Base-by-base conservation (phyloP, 2,888 invertebrate genomes). In the Coecobrya sp. region DNA sequence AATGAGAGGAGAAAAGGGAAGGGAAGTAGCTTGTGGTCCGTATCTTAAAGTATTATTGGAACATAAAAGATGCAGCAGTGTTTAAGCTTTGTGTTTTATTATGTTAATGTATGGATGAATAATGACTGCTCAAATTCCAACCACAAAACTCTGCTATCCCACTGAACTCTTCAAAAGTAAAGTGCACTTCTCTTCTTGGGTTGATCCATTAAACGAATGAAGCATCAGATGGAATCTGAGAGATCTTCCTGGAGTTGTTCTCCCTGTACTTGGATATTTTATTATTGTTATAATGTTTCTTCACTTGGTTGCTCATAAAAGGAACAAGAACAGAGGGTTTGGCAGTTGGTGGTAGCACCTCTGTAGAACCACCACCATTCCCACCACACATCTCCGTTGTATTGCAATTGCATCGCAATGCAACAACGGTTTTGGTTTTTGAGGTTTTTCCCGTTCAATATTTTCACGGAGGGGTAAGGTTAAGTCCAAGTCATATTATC, bases 31-130 rank as follows among this genome's bases (percentile, higher is more conserved):
- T 59, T 84, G 82, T 82, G 86, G 84, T 85, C 22, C 13, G 1
- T n/a, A 52, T 70, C 70, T 70, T 86, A 22, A 30, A 42, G 27
- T 8, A 36, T 82, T 82, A 45, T 52, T 30, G 3, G 25, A 1
- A 30, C 82, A 55, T 27, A 59, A 36, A 84, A n/a, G 62, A 36
- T 11, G 36, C 11, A 8, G 10, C 36, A 62, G 36, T 36, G 36
- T 55, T 62, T 84, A 73, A 65, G 65, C 27, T 27, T 65, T 65
- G 5, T 22, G 55, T 52, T 62, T 82, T 89, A n/a, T n/a, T n/a
- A 89, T 89, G 89, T 89, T 89, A 89, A 89, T 89, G 22, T 82
- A 70, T 8, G 55, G 81, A 89, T 89, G 89, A 89, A 70, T 89
- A 89, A 89, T 89, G 89, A 89, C 82, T 89, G 70, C 65, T 84